These are phyloP conservation scores for Riparia riparia DNA, from an alignment of 2,113 vertebrate genomes.

Conservation along the genomic window DNA sequence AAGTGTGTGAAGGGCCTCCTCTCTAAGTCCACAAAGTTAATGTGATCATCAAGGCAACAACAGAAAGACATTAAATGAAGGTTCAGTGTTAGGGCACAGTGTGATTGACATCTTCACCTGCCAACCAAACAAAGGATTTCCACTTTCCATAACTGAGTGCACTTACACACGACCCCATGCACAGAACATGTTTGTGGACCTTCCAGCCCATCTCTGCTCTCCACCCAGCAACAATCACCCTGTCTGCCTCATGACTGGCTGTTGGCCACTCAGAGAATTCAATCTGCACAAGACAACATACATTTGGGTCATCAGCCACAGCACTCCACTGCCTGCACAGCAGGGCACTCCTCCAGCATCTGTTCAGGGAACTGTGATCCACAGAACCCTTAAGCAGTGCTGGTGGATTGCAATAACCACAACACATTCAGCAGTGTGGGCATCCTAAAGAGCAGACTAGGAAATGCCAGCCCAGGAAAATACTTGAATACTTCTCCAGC, in stretches of 20 bases:
- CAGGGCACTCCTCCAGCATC: not conserved
- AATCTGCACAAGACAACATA: not conserved
- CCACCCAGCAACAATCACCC: not conserved
- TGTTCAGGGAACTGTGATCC: not conserved
- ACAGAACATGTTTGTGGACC: not conserved
- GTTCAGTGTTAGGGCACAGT: not conserved
- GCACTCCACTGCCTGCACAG: not conserved
- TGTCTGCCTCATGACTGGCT: not conserved
- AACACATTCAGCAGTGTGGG: not conserved
- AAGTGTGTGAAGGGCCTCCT: not conserved
- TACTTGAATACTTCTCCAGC: not conserved
- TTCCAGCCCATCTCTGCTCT: not conserved
- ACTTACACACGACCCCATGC: fast-evolving
- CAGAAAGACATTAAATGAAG: not conserved
- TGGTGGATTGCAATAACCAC: not conserved
- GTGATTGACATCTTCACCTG: not conserved
- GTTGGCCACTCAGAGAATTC: not conserved
- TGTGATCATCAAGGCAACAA: not conserved
- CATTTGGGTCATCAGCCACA: not conserved
- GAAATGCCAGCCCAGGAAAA: not conserved
- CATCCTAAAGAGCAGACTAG: not conserved
- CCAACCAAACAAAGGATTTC: not conserved
- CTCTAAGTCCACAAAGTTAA: fast-evolving
- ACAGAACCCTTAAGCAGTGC: not conserved
- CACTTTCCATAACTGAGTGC: not conserved